Evolutionary conservation across 2,888 invertebrate genomes (phyloP).

Genomic region (Nebria salina): DNA sequence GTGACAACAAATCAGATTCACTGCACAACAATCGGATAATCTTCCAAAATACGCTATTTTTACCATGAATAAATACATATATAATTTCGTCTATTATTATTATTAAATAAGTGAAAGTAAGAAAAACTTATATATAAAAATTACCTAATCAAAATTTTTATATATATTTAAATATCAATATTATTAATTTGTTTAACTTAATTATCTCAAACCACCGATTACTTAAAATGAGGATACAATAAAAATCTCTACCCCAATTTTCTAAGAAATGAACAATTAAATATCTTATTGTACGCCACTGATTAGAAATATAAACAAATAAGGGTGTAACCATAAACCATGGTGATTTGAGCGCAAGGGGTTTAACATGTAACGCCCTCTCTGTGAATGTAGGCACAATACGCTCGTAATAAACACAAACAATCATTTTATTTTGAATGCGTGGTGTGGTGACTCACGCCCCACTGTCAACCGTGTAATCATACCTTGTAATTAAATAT

Average conservation of each 20-base stretch:
- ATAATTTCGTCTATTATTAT: neutral
- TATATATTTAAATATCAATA: neutral
- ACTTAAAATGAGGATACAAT: too few species aligned
- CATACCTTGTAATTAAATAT: constrained; percentile 23
- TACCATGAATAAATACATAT: neutral
- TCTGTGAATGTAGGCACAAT: neutral
- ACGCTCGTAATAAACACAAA: neutral
- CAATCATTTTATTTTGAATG: constrained; percentile 3
- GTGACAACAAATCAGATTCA: neutral
- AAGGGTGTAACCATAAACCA: neutral
- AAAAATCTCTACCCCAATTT: too few species aligned
- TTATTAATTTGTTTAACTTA: neutral
- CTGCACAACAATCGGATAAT: neutral
- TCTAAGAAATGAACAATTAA: too few species aligned
- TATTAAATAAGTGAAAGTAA: neutral
- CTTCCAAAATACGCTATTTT: neutral
- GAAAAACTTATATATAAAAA: neutral
- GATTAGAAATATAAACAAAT: neutral
- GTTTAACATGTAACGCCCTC: neutral
- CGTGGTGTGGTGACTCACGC: constrained; percentile 12
- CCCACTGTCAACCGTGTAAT: constrained; percentile 23
- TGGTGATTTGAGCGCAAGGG: too few species aligned
- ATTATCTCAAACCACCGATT: neutral
- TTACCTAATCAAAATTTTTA: neutral
- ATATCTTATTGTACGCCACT: neutral